Base-by-base conservation (phyloP, 1,140 invertebrate species). In the Bombus huntii region DNA sequence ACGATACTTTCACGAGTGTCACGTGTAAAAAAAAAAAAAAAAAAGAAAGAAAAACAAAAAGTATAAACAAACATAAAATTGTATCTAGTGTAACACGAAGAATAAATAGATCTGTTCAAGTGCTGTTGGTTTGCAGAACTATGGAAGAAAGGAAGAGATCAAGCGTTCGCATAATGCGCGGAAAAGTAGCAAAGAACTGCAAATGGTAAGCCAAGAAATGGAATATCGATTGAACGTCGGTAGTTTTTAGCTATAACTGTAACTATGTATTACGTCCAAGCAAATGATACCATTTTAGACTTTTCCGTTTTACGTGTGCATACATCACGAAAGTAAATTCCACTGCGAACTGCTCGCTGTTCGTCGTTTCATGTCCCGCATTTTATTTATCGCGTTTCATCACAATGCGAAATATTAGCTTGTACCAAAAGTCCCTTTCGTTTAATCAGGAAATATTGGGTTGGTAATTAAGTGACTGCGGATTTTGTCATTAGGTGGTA, bases 171-270 rank as follows among this genome's bases (percentile, higher is more conserved):
- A 42, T 66, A 65, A 62, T 65, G 39, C 59, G 59, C 39, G 39
- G 39, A 9, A 77, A 78, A 78, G 28, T 65, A 65, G 59, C 28
- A 44, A 78, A 65, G 76, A 65, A 65, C 10, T 66, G 59, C 28
- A 66, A 66, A 78, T 65, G 76, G 76, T 78, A 65, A 65, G 39
- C 28, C 39, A 78, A 78, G 76, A 34, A 78, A 65, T 65, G 76
- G 39, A 78, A 78, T 65, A 78, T 78, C 76, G 76, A 78, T 78
- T 65, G n/a, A n/a, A 75, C 44, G 25, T 28, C 47, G 31, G 73
- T 22, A 65, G 59, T 78, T 78, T 78, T 65, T 44, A 65, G 37
- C 39, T 66, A 42, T 78, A 78, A 66, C 37, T 65, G 28, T 44
- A 34, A 78, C 37, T 4, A 53, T 53, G 47, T 53, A 65, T 65